These are phyloP conservation scores for Blera fallax DNA, from an alignment of 2,888 invertebrate genomes.

Conservation along the genomic window DNA sequence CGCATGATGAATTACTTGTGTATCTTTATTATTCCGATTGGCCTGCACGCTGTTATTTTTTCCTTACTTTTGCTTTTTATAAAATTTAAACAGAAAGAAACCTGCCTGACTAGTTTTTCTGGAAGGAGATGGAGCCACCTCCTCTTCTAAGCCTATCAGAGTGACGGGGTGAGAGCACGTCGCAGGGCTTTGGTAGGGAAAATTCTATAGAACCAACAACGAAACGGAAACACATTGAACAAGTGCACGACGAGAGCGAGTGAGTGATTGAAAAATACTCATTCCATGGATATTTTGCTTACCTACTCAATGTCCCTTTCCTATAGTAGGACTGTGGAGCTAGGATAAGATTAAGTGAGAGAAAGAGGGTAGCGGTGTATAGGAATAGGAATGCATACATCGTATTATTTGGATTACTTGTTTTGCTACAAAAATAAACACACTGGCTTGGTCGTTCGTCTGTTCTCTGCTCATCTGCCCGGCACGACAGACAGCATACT, in stretches of 20 bases:
- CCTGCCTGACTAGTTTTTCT: conserved; percentile 59
- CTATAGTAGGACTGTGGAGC: not conserved
- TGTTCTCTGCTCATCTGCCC: not conserved
- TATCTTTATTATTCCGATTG: not conserved
- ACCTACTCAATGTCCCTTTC: not conserved
- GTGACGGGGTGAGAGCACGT: not conserved
- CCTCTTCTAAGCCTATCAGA: conserved; percentile 31
- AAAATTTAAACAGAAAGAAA: conserved; percentile 29
- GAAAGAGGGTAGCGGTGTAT: not conserved
- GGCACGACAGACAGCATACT: not conserved
- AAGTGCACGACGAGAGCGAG: conserved; percentile 27
- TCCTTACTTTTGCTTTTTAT: conserved; percentile 56
- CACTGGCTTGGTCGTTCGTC: not conserved
- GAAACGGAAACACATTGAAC: not conserved
- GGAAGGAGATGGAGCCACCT: conserved; percentile 27
- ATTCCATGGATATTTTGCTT: not conserved
- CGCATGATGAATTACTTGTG: conserved; percentile 27
- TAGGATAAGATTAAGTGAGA: not conserved
- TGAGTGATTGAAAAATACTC: conserved; percentile 36
- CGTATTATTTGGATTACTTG: conserved; percentile 18
- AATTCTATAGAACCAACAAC: conserved; percentile 11
- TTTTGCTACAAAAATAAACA: conserved; percentile 40
- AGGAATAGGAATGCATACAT: conserved; percentile 19
- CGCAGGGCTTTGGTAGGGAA: not conserved
- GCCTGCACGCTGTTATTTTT: not conserved